Evolutionary conservation across 2,113 vertebrate species (phyloP).

Genomic region (Ariopsis seemanni): DNA sequence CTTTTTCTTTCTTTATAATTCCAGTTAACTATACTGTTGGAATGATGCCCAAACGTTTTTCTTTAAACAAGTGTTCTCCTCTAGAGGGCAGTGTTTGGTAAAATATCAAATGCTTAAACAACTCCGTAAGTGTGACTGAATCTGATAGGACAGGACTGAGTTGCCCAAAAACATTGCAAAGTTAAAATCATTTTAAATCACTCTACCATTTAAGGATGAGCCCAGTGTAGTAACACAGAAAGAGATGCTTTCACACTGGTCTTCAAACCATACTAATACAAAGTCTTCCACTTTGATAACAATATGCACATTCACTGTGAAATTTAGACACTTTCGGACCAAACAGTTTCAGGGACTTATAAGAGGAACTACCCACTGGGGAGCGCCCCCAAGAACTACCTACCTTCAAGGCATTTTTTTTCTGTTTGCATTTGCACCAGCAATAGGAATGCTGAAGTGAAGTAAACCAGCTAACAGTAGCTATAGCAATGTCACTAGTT

Average conservation of each 20-base stretch:
- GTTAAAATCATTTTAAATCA: background rate
- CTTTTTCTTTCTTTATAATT: background rate
- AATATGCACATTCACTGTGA: background rate
- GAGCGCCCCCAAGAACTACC: too few species aligned
- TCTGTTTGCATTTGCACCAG: too few species aligned
- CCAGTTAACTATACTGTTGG: background rate
- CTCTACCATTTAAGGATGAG: background rate
- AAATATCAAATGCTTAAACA: background rate
- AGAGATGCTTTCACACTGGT: background rate
- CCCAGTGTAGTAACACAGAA: background rate
- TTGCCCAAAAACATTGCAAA: background rate
- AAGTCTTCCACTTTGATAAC: background rate
- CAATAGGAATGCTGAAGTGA: too few species aligned
- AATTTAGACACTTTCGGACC: background rate
- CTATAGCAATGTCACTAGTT: too few species aligned
- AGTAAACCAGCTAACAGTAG: too few species aligned
- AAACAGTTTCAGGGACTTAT: too few species aligned
- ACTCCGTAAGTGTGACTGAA: background rate
- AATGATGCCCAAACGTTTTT: background rate
- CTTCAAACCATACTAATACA: background rate
- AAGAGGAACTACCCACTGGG: too few species aligned
- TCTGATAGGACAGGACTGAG: background rate
- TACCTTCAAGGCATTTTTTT: too few species aligned
- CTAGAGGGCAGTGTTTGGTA: slow-evolving; percentile 37
- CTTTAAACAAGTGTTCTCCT: background rate